These are phyloP conservation scores for Lerema accius DNA, from an alignment of 1,140 invertebrate genomes.

Conservation along the genomic window DNA sequence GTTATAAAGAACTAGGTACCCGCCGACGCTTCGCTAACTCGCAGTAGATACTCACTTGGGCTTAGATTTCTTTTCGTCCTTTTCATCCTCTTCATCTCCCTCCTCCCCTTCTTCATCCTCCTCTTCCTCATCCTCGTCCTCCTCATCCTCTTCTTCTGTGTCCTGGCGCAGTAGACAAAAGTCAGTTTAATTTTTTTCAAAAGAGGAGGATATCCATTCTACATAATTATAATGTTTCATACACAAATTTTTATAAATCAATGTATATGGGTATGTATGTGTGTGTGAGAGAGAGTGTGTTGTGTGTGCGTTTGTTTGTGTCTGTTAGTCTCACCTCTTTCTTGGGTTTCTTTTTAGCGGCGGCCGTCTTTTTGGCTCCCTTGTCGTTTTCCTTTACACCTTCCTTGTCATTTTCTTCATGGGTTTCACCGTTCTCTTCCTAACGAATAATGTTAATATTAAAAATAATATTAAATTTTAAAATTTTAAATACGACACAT, in stretches of 20 bases:
- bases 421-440: conserved; percentile 77
- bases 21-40: no score
- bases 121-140: conserved; percentile 76
- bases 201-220: no score
- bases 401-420: conserved; percentile 74
- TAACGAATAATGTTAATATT: conserved; percentile 35
- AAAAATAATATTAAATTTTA: no score
- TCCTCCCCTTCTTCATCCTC: conserved; percentile 74
- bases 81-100: conserved; percentile 64
- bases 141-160: conserved; percentile 73
- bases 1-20: no score
- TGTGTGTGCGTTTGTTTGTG: no score
- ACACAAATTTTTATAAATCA: no score
- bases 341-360: conserved; percentile 73
- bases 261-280: background rate
- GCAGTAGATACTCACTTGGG: conserved; percentile 69
- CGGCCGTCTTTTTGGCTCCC: conserved; percentile 58
- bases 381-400: conserved; percentile 71
- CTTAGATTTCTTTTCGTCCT: conserved; percentile 68
- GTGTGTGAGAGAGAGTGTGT: no score
- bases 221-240: no score
- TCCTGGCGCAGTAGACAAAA: conserved; percentile 55
- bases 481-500: no score
- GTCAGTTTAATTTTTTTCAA: no score
- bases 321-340: conserved; percentile 68